These are phyloP conservation scores for Vulpes vulpes DNA, from an alignment of 2,113 vertebrate species.

Conservation along the genomic window DNA sequence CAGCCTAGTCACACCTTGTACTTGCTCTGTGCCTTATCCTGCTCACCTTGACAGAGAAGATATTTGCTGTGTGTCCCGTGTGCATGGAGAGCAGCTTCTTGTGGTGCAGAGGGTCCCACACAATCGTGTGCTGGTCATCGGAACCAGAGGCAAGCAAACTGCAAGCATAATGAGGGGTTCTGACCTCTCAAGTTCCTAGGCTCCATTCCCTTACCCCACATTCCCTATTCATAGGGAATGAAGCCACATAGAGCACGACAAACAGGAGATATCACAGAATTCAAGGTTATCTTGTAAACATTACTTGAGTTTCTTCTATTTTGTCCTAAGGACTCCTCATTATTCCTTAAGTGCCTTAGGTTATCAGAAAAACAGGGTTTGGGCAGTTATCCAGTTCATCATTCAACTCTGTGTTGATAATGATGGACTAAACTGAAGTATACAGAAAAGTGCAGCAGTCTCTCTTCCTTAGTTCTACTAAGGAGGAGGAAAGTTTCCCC, in stretches of 20 bases:
- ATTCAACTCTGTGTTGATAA: not conserved
- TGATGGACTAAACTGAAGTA: not conserved
- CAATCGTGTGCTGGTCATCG: slow-evolving; percentile 98
- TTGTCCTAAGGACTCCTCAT: slow-evolving; percentile 38
- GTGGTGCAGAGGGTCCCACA: slow-evolving; percentile 98
- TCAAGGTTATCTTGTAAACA: slow-evolving; percentile 56
- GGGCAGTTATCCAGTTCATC: not conserved
- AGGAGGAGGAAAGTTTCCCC: not conserved
- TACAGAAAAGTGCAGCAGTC: not conserved
- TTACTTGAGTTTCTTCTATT: slow-evolving; percentile 39
- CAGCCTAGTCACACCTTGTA: not conserved
- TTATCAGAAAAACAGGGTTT: not conserved
- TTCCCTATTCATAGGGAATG: not conserved
- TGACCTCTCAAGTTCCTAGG: not conserved
- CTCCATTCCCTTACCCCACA: not conserved
- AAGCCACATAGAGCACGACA: slow-evolving; percentile 25
- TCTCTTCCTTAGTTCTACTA: not conserved
- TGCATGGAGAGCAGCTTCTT: slow-evolving; percentile 99
- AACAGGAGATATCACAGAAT: not conserved
- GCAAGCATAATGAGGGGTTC: slow-evolving; percentile 62
- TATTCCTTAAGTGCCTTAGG: not conserved
- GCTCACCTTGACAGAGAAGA: slow-evolving; percentile 98
- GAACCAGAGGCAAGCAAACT: slow-evolving; percentile 98
- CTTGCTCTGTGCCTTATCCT: not conserved
- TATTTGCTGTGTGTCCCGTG: slow-evolving; percentile 98